phyloP scores from a whole-genome alignment of 2,113 vertebrate genomes.

The Heptranchias perlo region DNA sequence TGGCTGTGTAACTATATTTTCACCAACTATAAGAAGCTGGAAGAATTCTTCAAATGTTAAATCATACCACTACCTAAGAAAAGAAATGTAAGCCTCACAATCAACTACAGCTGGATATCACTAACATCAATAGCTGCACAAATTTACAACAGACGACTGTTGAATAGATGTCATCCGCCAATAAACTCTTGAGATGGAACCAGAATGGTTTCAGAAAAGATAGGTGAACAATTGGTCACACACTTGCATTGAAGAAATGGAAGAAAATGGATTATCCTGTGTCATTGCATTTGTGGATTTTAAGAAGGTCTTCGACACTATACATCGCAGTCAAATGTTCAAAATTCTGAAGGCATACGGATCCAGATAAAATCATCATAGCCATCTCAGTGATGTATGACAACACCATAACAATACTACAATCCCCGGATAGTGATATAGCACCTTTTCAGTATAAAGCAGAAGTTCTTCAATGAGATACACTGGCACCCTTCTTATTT shows the following conservation, averaged over 20 bases:
- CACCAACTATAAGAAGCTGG: not conserved
- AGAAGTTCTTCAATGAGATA: not conserved
- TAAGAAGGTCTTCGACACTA: not conserved
- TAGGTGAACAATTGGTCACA: not conserved
- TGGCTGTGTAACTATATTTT: not conserved
- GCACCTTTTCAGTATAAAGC: not conserved
- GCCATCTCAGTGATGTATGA: not conserved
- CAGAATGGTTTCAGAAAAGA: not conserved
- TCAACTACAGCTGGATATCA: not conserved
- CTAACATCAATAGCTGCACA: not conserved
- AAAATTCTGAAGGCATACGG: not conserved
- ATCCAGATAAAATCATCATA: not conserved
- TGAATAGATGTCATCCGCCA: not conserved
- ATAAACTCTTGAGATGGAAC: not conserved
- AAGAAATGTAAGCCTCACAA: not conserved
- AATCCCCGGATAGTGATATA: not conserved
- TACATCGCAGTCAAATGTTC: not conserved
- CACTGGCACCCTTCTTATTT: not conserved
- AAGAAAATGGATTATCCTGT: no score
- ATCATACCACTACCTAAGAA: not conserved
- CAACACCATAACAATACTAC: not conserved
- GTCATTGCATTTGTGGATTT: not conserved
- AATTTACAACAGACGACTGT: not conserved
- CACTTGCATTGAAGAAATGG: not conserved
- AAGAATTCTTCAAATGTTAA: not conserved